Percentiles rank a stretch among this genome's conserved stretches.
Evolutionary conservation across 2,797 vertebrate species (phyloP).

Genomic region (Myotis planiceps): DNA sequence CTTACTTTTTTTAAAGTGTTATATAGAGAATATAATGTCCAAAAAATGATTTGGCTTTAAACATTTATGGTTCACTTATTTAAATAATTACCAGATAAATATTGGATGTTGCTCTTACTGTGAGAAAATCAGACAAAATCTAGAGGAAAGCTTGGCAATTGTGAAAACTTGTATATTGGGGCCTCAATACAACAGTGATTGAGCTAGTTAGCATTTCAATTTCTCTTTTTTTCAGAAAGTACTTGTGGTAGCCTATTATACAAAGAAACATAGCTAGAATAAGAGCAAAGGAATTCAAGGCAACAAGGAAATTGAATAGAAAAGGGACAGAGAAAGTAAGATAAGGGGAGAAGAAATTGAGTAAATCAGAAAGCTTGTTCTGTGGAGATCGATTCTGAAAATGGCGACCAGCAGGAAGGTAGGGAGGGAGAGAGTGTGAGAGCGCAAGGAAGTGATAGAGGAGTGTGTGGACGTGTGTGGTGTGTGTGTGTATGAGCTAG

Average conservation of each 20-base stretch:
- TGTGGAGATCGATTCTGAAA: too few species aligned
- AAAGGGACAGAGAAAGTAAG: not conserved
- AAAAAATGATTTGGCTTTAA: constrained; percentile 41
- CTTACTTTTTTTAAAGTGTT: constrained; percentile 47
- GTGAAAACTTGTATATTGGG: not conserved
- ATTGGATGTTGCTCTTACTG: not conserved
- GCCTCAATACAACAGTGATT: not conserved
- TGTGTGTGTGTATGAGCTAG: too few species aligned
- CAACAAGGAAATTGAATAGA: not conserved
- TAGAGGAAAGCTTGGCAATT: not conserved
- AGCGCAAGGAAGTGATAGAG: too few species aligned
- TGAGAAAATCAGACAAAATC: not conserved
- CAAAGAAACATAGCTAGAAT: not conserved
- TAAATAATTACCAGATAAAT: constrained; percentile 47
- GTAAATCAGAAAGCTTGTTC: not conserved
- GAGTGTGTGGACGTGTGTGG: too few species aligned
- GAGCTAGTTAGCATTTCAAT: not conserved
- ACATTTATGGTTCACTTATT: constrained; percentile 43
- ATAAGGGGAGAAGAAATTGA: not conserved
- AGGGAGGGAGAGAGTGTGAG: too few species aligned
- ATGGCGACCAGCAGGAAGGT: too few species aligned
- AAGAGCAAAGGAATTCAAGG: not conserved
- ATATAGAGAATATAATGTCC: not conserved
- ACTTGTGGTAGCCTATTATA: not conserved
- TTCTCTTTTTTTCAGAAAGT: not conserved